These are phyloP conservation scores for Neosilurus hyrtlii DNA, from an alignment of 2,797 vertebrate species.

Conservation along the genomic window DNA sequence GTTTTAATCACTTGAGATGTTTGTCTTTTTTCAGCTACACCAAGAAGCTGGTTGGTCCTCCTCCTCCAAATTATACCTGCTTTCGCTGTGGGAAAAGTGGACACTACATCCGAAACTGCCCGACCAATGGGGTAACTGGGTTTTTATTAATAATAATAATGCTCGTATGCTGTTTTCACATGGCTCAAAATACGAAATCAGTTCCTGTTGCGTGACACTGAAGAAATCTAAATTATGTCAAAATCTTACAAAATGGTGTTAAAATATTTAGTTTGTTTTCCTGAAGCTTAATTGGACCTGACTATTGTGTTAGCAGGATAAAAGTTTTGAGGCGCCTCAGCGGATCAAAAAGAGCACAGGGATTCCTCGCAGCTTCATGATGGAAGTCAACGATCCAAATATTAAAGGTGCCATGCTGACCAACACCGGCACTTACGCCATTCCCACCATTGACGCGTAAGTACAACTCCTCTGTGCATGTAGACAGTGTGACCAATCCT, in stretches of 20 bases:
- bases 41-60: slow-evolving; percentile 83
- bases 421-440: slow-evolving; percentile 90
- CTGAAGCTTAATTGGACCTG: background rate
- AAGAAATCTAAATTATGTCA: too few species aligned
- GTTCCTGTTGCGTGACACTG: too few species aligned
- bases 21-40: slow-evolving; percentile 77
- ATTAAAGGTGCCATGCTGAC: slow-evolving; percentile 97
- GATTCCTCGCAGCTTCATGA: slow-evolving; percentile 96
- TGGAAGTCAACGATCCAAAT: slow-evolving; percentile 93
- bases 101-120: slow-evolving; percentile 96
- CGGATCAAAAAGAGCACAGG: slow-evolving; percentile 96
- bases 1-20: background rate
- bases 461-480: slow-evolving; percentile 47
- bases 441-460: slow-evolving; percentile 96
- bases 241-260: too few species aligned
- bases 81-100: slow-evolving; percentile 92
- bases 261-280: too few species aligned
- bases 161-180: too few species aligned
- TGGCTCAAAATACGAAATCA: too few species aligned
- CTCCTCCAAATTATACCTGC: slow-evolving; percentile 88
- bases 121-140: slow-evolving; percentile 83
- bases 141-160: slow-evolving; percentile 47
- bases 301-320: slow-evolving; percentile 76
- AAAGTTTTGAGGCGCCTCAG: slow-evolving; percentile 83
- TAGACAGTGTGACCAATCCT: background rate